These are phyloP conservation scores for Diachasma alloeum DNA, from an alignment of 1,140 invertebrate genomes.

Conservation along the genomic window DNA sequence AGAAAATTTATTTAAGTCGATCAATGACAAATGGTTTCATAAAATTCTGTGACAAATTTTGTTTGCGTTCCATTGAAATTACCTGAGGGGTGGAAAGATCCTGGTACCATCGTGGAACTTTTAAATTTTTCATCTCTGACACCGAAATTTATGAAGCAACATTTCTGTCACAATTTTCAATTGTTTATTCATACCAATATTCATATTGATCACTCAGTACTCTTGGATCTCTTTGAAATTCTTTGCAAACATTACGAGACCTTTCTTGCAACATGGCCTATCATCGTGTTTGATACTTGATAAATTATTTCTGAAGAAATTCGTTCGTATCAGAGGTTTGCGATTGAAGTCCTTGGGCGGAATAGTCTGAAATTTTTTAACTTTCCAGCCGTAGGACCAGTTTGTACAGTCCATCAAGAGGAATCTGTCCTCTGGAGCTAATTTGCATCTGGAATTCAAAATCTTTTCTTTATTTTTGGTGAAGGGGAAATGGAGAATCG, in stretches of 20 bases:
- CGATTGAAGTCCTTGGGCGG: conserved; percentile 31
- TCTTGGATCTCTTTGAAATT: conserved; percentile 41
- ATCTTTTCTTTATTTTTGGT: background rate
- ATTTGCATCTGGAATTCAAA: conserved; percentile 42
- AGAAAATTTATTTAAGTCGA: conserved; percentile 11
- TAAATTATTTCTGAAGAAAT: conserved; percentile 44
- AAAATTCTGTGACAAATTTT: background rate
- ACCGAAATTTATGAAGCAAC: background rate
- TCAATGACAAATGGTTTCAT: background rate
- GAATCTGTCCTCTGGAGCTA: conserved; percentile 49
- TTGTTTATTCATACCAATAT: background rate
- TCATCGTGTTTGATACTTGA: conserved; percentile 44
- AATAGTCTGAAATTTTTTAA: conserved; percentile 42
- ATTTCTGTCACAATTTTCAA: conserved; percentile 3
- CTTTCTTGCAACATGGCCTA: conserved; percentile 38
- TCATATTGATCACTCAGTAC: conserved; percentile 13
- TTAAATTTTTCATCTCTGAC: conserved; percentile 10
- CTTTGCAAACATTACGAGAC: conserved; percentile 37
- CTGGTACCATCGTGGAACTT: conserved; percentile 55
- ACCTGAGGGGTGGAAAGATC: conserved; percentile 58
- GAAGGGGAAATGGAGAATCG: background rate
- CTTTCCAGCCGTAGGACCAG: conserved; percentile 55
- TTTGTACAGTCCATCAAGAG: conserved; percentile 50
- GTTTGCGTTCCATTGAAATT: conserved; percentile 1
- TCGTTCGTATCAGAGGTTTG: conserved; percentile 35